phyloP scores from a whole-genome alignment of 2,113 vertebrate species.

The Aramus guarauna region DNA sequence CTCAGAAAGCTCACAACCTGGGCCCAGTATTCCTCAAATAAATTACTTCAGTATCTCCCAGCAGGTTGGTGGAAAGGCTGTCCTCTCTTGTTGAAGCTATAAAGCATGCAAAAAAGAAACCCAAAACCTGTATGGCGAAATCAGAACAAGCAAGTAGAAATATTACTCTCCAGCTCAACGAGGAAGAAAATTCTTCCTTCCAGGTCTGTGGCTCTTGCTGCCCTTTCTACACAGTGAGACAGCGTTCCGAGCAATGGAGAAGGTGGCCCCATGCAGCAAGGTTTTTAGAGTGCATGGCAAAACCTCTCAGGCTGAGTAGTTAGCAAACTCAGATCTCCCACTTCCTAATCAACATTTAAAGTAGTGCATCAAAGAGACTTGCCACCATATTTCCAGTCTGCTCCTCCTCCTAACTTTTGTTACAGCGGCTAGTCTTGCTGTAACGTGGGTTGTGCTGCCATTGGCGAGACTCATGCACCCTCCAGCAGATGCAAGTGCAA shows the following conservation, averaged over 20 bases:
- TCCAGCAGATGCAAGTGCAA: neutral
- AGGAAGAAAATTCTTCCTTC: neutral
- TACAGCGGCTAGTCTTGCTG: neutral
- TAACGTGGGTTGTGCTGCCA: accelerated
- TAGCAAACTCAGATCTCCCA: neutral
- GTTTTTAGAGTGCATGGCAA: neutral
- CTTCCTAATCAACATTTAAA: neutral
- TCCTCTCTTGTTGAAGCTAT: neutral
- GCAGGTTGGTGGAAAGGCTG: neutral
- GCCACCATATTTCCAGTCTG: neutral
- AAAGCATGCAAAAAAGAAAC: neutral
- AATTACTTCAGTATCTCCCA: neutral
- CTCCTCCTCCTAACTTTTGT: neutral
- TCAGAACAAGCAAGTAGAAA: neutral
- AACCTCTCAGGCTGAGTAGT: neutral
- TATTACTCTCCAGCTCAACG: neutral
- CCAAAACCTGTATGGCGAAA: neutral
- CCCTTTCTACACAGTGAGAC: neutral
- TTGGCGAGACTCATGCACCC: accelerated
- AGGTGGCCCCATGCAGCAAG: neutral
- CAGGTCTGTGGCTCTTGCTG: accelerated
- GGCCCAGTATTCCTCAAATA: neutral
- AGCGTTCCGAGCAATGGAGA: neutral
- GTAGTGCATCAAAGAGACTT: neutral
- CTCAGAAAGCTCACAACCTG: neutral